Evolutionary conservation across 1,140 invertebrate species (phyloP), one percentile per base, ranked within the genome.

Genomic region (Drosophila quadrilineata): DNA sequence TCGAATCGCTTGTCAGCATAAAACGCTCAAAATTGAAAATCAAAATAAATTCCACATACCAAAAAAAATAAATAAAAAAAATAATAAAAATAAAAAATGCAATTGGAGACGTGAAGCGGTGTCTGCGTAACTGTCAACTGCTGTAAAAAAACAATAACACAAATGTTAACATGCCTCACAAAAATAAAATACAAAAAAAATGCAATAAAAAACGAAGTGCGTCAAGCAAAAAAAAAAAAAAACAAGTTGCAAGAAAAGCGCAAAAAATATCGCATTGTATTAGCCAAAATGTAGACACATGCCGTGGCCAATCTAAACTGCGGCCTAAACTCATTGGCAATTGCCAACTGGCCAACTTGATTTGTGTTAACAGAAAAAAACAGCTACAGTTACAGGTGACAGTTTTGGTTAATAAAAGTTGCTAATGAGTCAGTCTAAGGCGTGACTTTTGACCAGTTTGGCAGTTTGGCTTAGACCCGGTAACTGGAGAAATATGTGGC

Each of bases 91-190:
- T 21, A n/a, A 3, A 26, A 21, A 4, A 21, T 24, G 35, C 24
- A 14, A 10, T 45, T 28, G 48, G 17, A 43, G 24, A 19, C 45
- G 46, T 26, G 29, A 49, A 29, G 72, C 35, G 68, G n/a, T n/a
- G n/a, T 35, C 72, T 76, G 77, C 76, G 77, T 76, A 82, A 82
- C 77, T 84, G 77, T 82, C 73, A 84, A 66, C 62, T 71, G 73
- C 63, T 70, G 77, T 82, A 77, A 73, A 70, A 84, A 84, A 82
- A 76, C 76, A 82, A 76, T 82, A 84, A 82, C 77, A 82, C 76
- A 82, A 84, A 80, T 82, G 76, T 82, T 84, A 76, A 84, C 76
- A 82, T 84, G 76, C 33, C n/a, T 59, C 62, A 72, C 65, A 80
- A 75, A 63, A 64, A 77, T 58, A 64, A 58, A 73, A 50, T 41